Conservation (phyloP, 2,888 invertebrate species). For the Trissoscelio sp. region DNA sequence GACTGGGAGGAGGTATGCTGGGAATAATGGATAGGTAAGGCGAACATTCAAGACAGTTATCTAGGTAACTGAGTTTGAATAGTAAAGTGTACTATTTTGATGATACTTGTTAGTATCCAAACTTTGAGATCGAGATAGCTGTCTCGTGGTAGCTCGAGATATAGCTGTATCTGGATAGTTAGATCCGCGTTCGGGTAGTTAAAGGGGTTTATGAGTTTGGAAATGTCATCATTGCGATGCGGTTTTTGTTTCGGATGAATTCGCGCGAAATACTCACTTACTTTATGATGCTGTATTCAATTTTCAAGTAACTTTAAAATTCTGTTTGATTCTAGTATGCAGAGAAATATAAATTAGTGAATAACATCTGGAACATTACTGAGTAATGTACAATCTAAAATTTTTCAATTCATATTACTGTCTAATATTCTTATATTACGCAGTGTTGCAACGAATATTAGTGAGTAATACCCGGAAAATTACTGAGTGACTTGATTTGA, state of each 20-base stretch:
- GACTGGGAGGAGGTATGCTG: slow-evolving; percentile 8
- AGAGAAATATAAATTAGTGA: no score
- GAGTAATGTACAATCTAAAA: no score
- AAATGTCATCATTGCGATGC: slow-evolving; percentile 45
- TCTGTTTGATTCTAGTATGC: neutral
- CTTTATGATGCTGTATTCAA: slow-evolving; percentile 26
- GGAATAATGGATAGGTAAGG: slow-evolving; percentile 57
- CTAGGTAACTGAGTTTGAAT: slow-evolving; percentile 61
- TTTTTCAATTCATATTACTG: no score
- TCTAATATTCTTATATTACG: no score
- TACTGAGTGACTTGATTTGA: neutral
- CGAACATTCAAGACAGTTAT: slow-evolving; percentile 53
- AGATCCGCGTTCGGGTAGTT: slow-evolving; percentile 55
- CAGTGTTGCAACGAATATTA: no score
- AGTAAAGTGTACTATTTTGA: slow-evolving; percentile 60
- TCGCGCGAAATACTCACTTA: slow-evolving; percentile 6
- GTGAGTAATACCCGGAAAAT: no score
- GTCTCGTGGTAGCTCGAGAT: slow-evolving; percentile 32
- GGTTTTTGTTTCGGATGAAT: slow-evolving; percentile 50
- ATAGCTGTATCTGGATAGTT: slow-evolving; percentile 50
- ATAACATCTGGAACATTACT: no score
- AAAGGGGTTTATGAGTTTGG: slow-evolving; percentile 59
- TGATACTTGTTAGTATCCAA: slow-evolving; percentile 64
- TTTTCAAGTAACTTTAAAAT: slow-evolving; percentile 20
- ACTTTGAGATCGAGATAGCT: slow-evolving; percentile 58